phyloP scores from a whole-genome alignment of 1,140 invertebrate species.

The Patella vulgata region DNA sequence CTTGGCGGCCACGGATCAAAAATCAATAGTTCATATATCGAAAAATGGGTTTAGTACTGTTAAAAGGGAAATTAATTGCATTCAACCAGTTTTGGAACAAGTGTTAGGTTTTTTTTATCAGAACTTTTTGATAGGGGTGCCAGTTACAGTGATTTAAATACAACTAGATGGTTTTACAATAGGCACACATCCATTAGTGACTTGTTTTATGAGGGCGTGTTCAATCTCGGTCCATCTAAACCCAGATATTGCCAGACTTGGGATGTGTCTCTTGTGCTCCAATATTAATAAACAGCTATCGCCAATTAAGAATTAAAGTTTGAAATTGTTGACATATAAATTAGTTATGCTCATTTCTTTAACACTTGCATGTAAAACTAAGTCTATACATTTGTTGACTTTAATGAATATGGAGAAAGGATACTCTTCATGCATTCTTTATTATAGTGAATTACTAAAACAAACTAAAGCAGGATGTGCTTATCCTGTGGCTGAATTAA shows the following conservation, averaged over 20 bases:
- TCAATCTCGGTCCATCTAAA: slow-evolving; percentile 16
- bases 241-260: slow-evolving; percentile 24
- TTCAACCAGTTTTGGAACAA: slow-evolving; percentile 13
- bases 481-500: too few relatives aligned
- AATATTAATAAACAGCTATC: slow-evolving; percentile 8
- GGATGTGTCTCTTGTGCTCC: slow-evolving; percentile 20
- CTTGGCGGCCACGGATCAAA: slow-evolving; percentile 19
- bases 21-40: slow-evolving; percentile 28
- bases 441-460: too few relatives aligned
- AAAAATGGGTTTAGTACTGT: slow-evolving; percentile 25
- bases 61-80: slow-evolving; percentile 17
- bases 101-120: slow-evolving; percentile 22
- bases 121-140: slow-evolving; percentile 4
- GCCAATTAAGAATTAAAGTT: too few relatives aligned
- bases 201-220: slow-evolving; percentile 24
- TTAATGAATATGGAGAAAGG: too few relatives aligned
- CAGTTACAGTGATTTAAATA: slow-evolving; percentile 24
- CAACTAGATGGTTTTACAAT: slow-evolving; percentile 10
- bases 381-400: too few relatives aligned
- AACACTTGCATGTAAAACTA: too few relatives aligned
- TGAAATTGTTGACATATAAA: too few relatives aligned
- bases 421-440: too few relatives aligned
- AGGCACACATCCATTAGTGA: slow-evolving; percentile 13
- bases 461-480: too few relatives aligned
- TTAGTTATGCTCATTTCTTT: too few relatives aligned